phyloP scores from a whole-genome alignment of 2,113 vertebrate species.

The Odontophorus gujanensis region DNA sequence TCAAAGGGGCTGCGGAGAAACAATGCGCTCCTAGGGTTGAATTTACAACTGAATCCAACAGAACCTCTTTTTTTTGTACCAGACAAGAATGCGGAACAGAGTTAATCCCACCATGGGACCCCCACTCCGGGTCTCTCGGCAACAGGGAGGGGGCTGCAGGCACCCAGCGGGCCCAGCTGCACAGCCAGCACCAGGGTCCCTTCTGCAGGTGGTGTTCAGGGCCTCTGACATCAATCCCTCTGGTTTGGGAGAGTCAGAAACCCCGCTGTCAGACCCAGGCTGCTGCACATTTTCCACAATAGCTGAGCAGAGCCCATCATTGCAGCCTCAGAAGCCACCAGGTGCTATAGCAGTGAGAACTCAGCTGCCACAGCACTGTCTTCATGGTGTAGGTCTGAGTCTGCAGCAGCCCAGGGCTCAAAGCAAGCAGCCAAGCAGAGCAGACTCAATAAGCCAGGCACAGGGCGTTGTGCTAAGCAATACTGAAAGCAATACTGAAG shows the following conservation, averaged over 20 bases:
- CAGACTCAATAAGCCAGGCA: not conserved
- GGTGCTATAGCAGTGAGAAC: accelerated
- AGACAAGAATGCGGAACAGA: constrained; percentile 80
- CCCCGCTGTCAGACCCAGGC: accelerated
- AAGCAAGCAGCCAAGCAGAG: no score
- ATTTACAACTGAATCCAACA: constrained; percentile 73
- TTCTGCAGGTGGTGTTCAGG: accelerated
- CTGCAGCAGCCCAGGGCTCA: not conserved
- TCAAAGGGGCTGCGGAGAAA: constrained; percentile 70
- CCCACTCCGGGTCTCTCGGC: constrained; percentile 66
- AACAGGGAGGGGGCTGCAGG: constrained; percentile 49
- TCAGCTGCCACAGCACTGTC: not conserved
- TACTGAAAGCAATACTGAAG: not conserved
- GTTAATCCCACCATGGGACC: constrained; percentile 72
- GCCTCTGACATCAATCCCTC: accelerated
- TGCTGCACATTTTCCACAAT: not conserved
- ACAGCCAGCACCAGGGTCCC: not conserved
- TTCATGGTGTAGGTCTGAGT: accelerated
- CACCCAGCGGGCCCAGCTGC: not conserved
- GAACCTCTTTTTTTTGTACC: constrained; percentile 49
- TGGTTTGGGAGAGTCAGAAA: accelerated
- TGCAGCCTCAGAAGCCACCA: not conserved
- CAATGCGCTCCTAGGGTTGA: constrained; percentile 71
- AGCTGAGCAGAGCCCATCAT: no score
- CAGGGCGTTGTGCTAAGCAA: not conserved